Conservation (phyloP, 2,888 invertebrate genomes). For the Conus canariensis region DNA sequence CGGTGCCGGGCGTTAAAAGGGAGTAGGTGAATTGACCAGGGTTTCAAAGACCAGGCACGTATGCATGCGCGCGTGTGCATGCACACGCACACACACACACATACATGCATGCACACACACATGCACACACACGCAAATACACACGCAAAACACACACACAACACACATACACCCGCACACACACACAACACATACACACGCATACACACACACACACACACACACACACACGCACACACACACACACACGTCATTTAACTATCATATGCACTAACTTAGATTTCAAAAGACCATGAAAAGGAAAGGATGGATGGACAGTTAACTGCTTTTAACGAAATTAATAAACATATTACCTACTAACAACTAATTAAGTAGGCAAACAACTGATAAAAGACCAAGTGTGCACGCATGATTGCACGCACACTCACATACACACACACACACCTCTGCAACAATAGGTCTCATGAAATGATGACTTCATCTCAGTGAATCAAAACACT, state of each 20-base stretch:
- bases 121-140: not conserved
- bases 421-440: not conserved
- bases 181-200: no score
- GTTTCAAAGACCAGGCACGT: not conserved
- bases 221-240: not conserved
- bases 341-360: no score
- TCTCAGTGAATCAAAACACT: no score
- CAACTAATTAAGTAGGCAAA: no score
- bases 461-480: not conserved
- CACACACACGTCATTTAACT: no score
- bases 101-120: not conserved
- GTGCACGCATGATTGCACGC: not conserved
- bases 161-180: not conserved
- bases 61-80: not conserved
- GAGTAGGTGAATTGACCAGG: no score
- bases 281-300: not conserved
- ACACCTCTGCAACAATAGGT: not conserved
- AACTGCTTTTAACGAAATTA: not conserved
- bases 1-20: no score
- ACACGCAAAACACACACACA: not conserved
- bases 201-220: not conserved
- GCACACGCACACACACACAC: not conserved
- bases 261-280: not conserved
- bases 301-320: not conserved
- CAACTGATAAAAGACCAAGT: no score